Percentiles rank a stretch among this genome's conserved stretches.
Evolutionary conservation across 2,113 vertebrate species (phyloP).

Genomic region (Psammodynastes pulverulentus): DNA sequence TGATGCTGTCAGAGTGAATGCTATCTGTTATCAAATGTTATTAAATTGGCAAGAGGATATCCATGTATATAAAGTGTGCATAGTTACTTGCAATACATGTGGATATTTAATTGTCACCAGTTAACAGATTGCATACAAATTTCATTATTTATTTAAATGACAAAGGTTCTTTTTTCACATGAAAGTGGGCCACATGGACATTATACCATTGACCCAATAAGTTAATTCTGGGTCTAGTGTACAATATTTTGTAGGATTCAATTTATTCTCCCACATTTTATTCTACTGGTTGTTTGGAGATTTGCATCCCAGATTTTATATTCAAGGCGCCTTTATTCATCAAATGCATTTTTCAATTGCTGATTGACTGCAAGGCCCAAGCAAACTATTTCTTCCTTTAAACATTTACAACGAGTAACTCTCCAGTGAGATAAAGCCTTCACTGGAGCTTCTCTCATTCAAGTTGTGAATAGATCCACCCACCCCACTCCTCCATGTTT

Average conservation of each 20-base stretch:
- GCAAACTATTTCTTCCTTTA: not conserved
- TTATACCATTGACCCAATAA: not conserved
- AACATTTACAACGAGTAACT: not conserved
- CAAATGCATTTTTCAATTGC: not conserved
- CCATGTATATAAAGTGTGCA: not conserved
- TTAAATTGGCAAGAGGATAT: not conserved
- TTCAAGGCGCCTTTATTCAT: not conserved
- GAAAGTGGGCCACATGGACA: not conserved
- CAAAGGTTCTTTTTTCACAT: not conserved
- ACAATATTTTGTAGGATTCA: not conserved
- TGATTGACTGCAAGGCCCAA: not conserved
- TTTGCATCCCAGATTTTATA: not conserved
- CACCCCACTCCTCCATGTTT: not conserved
- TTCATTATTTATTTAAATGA: not conserved
- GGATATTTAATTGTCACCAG: not conserved
- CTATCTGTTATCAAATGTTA: not conserved
- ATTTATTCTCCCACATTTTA: not conserved
- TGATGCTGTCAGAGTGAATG: not conserved
- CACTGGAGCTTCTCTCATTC: not conserved
- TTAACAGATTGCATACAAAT: not conserved
- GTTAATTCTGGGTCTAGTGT: not conserved
- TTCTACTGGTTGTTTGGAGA: not conserved
- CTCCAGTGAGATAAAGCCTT: not conserved
- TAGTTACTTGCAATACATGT: not conserved
- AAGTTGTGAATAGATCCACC: not conserved